Evolutionary conservation across 2,797 vertebrate species (phyloP).

Genomic region (Danio tinwini): DNA sequence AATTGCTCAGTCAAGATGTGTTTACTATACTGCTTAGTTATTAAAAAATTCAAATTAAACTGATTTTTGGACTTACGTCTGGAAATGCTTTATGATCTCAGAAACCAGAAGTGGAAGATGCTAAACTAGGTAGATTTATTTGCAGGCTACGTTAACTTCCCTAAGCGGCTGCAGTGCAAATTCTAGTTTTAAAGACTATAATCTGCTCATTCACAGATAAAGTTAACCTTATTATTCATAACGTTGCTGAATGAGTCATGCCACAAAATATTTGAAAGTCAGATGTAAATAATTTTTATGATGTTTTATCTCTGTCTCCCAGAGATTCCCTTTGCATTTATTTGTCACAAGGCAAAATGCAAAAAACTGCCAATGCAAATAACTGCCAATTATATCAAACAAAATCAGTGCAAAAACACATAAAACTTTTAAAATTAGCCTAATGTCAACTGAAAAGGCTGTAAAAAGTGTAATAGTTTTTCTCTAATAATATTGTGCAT

Average conservation of each 20-base stretch:
- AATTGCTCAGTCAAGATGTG: constrained; percentile 25
- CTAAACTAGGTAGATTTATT: background rate
- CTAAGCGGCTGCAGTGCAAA: constrained; percentile 15
- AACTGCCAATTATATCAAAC: constrained; percentile 6
- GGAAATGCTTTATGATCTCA: background rate
- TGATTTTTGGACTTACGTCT: background rate
- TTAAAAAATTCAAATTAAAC: constrained; percentile 29
- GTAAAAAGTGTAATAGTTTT: background rate
- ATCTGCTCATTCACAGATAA: constrained; percentile 20
- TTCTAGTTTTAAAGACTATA: constrained; percentile 6
- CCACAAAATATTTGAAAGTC: constrained; percentile 23
- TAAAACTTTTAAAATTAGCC: background rate
- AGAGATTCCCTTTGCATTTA: constrained; percentile 15
- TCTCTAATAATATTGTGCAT: background rate
- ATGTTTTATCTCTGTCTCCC: constrained; percentile 36
- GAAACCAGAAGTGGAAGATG: background rate
- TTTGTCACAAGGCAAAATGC: background rate
- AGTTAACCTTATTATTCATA: constrained; percentile 7
- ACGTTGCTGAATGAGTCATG: background rate
- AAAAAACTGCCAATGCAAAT: too few relatives aligned
- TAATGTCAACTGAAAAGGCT: constrained; percentile 6
- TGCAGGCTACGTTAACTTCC: background rate
- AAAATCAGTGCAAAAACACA: background rate
- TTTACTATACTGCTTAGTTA: constrained; percentile 12
- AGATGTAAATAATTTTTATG: background rate